Conservation (phyloP, 2,113 vertebrate genomes). For the Melanostigma gelatinosum region DNA sequence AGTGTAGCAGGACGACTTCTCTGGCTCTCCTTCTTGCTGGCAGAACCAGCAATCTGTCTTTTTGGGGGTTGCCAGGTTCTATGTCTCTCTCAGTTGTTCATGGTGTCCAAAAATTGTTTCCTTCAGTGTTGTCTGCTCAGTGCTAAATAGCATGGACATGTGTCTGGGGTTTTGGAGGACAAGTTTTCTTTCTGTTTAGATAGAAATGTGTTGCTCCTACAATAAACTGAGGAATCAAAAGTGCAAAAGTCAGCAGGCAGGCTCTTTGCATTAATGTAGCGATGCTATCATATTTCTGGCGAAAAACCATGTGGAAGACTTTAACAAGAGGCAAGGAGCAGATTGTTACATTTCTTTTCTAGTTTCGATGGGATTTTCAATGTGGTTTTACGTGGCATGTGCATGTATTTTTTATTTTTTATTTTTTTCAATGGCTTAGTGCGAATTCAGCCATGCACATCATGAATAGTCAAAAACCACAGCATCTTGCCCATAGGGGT, state of each 20-base stretch:
- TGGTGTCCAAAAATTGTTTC: no score
- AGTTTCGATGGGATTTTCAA: neutral
- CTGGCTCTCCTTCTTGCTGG: neutral
- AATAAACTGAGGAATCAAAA: neutral
- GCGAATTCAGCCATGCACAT: slow-evolving; percentile 64
- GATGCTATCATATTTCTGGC: neutral
- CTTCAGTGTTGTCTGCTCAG: neutral
- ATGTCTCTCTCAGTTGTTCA: neutral
- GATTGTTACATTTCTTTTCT: neutral
- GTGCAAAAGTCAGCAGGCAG: neutral
- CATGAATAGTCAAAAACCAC: slow-evolving; percentile 60
- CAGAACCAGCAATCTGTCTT: neutral
- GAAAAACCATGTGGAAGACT: neutral
- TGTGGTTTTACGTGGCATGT: slow-evolving; percentile 19
- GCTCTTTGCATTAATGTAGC: neutral
- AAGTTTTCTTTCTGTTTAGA: neutral
- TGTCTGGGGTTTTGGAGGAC: neutral
- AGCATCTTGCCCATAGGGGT: slow-evolving; percentile 94
- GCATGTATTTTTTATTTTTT: neutral
- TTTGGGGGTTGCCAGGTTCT: slow-evolving; percentile 5
- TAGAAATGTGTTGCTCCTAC: no score
- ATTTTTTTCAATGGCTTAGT: neutral
- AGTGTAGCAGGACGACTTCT: neutral
- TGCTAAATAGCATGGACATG: neutral
- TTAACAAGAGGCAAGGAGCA: neutral